These are phyloP conservation scores for Morinoia aosen DNA, from an alignment of 2,888 invertebrate species.

Conservation along the genomic window DNA sequence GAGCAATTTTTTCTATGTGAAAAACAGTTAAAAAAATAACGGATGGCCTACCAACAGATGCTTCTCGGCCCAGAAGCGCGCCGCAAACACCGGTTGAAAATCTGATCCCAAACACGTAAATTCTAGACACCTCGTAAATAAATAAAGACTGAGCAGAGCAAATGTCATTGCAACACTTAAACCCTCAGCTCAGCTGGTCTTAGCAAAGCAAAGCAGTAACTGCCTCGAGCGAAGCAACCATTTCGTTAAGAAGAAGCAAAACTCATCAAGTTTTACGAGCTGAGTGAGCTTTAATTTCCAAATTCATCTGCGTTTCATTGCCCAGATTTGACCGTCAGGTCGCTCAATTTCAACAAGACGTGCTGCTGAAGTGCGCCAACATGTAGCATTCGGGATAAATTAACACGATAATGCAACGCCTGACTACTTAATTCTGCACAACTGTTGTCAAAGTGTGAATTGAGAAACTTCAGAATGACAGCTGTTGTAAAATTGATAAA, in stretches of 20 bases:
- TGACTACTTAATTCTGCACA: not conserved
- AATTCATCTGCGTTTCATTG: not conserved
- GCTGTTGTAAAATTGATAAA: not conserved
- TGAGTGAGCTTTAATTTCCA: not conserved
- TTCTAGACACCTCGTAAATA: not conserved
- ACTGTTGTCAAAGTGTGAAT: not conserved
- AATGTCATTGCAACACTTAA: not conserved
- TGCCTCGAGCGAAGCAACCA: not conserved
- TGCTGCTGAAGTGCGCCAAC: not conserved
- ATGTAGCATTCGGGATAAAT: not conserved
- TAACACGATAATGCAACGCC: not conserved
- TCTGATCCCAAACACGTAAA: no score
- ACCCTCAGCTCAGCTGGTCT: not conserved
- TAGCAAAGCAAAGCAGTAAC: not conserved
- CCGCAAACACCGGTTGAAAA: no score
- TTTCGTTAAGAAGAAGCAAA: not conserved
- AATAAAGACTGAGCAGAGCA: not conserved
- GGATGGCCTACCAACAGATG: no score
- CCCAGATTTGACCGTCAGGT: not conserved
- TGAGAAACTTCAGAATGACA: not conserved
- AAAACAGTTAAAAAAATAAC: no score
- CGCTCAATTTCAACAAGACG: not conserved
- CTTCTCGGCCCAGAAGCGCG: no score
- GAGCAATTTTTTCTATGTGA: no score
- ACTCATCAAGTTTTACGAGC: not conserved